phyloP scores from a whole-genome alignment of 2,888 invertebrate genomes.

The Caenorhabditis angaria region DNA sequence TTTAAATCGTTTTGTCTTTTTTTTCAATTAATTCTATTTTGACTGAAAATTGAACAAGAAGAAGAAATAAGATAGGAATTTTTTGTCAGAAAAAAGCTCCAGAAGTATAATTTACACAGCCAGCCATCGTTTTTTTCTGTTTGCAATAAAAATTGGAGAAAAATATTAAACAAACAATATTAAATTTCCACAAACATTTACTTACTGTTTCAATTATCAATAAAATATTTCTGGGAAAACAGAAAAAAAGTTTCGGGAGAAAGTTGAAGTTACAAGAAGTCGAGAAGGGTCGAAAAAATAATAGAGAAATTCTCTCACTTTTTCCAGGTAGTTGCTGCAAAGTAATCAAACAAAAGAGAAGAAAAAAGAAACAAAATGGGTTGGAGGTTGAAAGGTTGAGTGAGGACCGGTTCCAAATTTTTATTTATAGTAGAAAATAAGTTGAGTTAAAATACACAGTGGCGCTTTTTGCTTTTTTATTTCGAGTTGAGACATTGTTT shows the following conservation, averaged over 20 bases:
- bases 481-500: neutral
- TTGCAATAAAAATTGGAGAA: neutral
- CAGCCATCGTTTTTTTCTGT: no score
- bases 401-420: neutral
- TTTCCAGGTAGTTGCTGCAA: neutral
- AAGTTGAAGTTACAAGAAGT: no score
- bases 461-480: no score
- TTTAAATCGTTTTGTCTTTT: no score
- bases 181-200: neutral
- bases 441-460: neutral
- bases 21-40: no score
- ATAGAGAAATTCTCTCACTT: neutral
- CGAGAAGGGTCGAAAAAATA: no score
- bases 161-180: slow-evolving; percentile 4
- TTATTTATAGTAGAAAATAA: neutral
- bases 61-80: neutral
- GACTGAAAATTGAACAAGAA: no score
- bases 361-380: neutral
- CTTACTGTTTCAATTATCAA: neutral
- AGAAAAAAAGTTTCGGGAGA: neutral
- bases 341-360: slow-evolving; percentile 1
- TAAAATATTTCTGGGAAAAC: neutral
- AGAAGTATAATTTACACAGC: neutral
- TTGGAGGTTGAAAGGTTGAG: slow-evolving; percentile 1
- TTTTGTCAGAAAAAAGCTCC: neutral